Conservation (phyloP, 2,113 vertebrate genomes). For the Ariopsis seemanni region DNA sequence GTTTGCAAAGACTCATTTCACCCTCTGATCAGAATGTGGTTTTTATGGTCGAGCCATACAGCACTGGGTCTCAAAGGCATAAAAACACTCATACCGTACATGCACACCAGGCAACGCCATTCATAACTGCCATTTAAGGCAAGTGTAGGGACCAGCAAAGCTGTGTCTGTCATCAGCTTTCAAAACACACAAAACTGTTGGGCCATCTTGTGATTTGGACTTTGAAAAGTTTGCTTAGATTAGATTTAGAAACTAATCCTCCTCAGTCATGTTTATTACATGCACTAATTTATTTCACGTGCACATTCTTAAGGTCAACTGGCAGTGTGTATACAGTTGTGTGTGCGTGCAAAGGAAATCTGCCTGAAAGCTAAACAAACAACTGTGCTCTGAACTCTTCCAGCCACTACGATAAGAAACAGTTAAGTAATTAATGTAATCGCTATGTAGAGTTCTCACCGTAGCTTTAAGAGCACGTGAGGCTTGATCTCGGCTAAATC, state of each 20-base stretch:
- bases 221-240: neutral
- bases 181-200: neutral
- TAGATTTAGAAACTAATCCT: neutral
- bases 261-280: neutral
- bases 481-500: constrained; percentile 96
- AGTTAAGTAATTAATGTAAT: neutral
- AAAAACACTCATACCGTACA: neutral
- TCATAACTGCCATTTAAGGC: neutral
- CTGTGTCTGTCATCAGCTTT: neutral
- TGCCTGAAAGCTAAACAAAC: neutral
- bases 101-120: neutral
- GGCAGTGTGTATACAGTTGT: neutral
- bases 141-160: neutral
- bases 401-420: neutral
- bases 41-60: neutral
- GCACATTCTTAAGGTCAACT: neutral
- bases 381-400: neutral
- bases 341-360: neutral
- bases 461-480: constrained; percentile 93
- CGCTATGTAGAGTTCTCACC: constrained; percentile 65
- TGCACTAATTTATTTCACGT: neutral
- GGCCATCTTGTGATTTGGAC: neutral
- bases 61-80: neutral
- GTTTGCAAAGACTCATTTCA: neutral
- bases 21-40: neutral